Conservation (phyloP, 2,113 vertebrate genomes). For the Xiphias gladius region DNA sequence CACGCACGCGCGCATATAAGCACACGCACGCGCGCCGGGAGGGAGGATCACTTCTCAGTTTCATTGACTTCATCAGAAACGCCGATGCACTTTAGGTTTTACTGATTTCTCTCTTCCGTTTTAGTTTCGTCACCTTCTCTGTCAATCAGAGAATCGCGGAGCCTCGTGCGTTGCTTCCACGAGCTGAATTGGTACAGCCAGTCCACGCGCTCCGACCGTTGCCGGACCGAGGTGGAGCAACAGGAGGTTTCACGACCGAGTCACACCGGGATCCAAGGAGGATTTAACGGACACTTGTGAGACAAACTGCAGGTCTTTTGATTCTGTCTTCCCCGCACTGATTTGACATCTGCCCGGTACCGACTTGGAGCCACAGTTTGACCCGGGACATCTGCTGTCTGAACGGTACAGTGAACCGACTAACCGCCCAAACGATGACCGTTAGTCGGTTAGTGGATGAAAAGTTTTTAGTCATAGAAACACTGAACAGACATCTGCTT, state of each 20-base stretch:
- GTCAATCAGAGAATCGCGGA: too few relatives aligned
- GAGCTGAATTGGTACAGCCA: background rate
- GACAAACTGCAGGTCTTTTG: background rate
- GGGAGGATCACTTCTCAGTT: constrained; percentile 30
- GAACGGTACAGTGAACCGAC: constrained; percentile 35
- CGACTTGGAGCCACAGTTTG: constrained; percentile 16
- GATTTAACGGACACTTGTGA: constrained; percentile 6
- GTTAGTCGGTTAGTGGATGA: background rate
- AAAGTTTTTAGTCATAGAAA: background rate
- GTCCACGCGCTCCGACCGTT: constrained; percentile 17
- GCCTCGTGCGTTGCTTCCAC: constrained; percentile 22
- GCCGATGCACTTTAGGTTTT: constrained; percentile 21
- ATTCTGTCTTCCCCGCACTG: background rate
- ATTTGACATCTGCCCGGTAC: background rate
- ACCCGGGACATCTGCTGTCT: constrained; percentile 40
- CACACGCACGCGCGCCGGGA: background rate
- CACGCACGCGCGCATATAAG: background rate
- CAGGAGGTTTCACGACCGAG: constrained; percentile 51
- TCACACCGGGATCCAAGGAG: background rate
- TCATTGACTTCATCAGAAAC: constrained; percentile 32
- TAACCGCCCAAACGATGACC: background rate
- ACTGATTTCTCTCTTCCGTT: too few relatives aligned
- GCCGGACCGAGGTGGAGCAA: constrained; percentile 45
- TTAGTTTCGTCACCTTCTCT: background rate
- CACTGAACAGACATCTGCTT: background rate